Evolutionary conservation across 2,113 vertebrate species (phyloP).

Genomic region (Sander vitreus): DNA sequence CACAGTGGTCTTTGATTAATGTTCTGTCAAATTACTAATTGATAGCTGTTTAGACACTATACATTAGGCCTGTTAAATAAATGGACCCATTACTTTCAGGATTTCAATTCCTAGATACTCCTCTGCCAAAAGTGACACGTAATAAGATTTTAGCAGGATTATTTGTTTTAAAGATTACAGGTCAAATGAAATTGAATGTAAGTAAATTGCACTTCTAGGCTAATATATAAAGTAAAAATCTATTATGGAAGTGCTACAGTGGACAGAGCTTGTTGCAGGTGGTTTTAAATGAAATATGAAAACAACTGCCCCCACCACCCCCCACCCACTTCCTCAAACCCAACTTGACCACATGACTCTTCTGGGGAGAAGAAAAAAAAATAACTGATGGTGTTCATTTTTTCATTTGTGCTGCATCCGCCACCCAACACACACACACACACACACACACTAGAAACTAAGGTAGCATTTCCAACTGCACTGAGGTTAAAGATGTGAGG

Average conservation of each 20-base stretch:
- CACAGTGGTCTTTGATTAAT: neutral
- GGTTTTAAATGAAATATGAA: conserved; percentile 69
- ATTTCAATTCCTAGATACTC: neutral
- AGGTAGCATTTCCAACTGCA: conserved; percentile 54
- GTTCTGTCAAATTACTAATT: neutral
- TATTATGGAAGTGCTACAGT: neutral
- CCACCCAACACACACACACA: neutral
- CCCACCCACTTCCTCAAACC: conserved; percentile 58
- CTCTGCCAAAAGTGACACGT: neutral
- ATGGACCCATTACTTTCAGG: neutral
- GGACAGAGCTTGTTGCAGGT: conserved; percentile 44
- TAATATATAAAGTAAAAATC: neutral
- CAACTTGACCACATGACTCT: conserved; percentile 75
- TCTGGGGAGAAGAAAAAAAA: conserved; percentile 33
- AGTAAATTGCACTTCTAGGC: neutral
- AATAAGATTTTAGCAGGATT: neutral
- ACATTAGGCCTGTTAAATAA: neutral
- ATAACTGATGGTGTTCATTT: conserved; percentile 35
- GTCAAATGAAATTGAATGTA: neutral
- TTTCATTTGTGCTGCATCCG: conserved; percentile 37
- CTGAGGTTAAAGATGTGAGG: conserved; percentile 76
- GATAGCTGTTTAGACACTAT: neutral
- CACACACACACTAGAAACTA: conserved; percentile 38
- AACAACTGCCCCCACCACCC: conserved; percentile 32
- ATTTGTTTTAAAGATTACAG: neutral